Percentiles rank a stretch among this genome's conserved stretches.
Conservation (phyloP, 2,113 vertebrate species). For the Chitala chitala region DNA sequence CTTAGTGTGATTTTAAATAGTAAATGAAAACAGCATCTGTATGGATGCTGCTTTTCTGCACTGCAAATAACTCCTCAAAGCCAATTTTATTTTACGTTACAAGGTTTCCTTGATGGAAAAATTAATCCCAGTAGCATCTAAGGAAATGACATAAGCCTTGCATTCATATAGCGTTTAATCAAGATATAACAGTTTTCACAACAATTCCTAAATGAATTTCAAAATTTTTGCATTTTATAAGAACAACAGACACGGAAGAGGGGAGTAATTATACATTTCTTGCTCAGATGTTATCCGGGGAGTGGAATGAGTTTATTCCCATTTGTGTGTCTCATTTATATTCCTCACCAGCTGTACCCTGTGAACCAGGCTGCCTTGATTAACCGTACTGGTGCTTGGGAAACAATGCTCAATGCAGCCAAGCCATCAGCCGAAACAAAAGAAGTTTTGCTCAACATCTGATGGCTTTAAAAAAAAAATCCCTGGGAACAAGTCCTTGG, state of each 20-base stretch:
- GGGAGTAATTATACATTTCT: not conserved
- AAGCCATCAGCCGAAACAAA: not conserved
- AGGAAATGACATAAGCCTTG: not conserved
- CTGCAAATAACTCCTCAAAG: not conserved
- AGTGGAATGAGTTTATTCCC: not conserved
- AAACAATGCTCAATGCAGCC: slow-evolving; percentile 16
- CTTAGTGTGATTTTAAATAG: too few species aligned
- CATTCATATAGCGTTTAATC: not conserved
- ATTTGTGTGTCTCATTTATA: slow-evolving; percentile 8
- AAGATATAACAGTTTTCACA: not conserved
- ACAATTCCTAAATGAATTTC: not conserved
- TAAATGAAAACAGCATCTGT: too few species aligned
- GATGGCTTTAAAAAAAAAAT: not conserved
- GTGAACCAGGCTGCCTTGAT: not conserved
- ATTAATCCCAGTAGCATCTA: not conserved
- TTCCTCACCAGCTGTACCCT: slow-evolving; percentile 3
- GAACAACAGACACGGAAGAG: not conserved
- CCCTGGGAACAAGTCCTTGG: not conserved
- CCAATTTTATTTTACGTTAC: not conserved
- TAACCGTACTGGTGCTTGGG: not conserved
- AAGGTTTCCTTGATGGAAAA: not conserved
- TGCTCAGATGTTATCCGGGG: not conserved
- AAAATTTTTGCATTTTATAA: not conserved
- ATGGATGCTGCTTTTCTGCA: too few species aligned
- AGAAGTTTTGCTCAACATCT: not conserved